Evolutionary conservation across 1,140 invertebrate species (phyloP).

Genomic region (Drosophila quadrilineata): DNA sequence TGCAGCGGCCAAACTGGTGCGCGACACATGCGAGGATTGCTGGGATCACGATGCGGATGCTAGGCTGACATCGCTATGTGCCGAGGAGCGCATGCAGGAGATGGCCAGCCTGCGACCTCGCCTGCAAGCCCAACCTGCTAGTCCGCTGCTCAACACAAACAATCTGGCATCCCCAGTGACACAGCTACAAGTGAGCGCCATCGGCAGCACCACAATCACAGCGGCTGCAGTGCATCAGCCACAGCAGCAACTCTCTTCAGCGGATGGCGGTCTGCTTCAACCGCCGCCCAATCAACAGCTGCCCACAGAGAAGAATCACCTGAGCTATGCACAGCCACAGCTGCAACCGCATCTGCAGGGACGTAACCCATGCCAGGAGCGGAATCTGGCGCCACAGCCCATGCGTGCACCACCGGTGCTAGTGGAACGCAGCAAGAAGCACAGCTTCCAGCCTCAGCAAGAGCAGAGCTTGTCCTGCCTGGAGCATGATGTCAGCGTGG

Average conservation of each 20-base stretch:
- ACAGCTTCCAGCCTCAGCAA: slow-evolving; percentile 68
- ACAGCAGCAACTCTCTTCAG: slow-evolving; percentile 22
- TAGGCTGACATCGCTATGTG: slow-evolving; percentile 93
- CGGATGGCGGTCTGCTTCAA: slow-evolving; percentile 58
- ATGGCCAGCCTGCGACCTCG: slow-evolving; percentile 84
- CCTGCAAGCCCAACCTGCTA: slow-evolving; percentile 59
- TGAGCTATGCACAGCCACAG: slow-evolving; percentile 79
- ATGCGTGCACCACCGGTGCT: slow-evolving; percentile 85
- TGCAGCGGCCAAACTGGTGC: slow-evolving; percentile 87
- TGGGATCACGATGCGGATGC: slow-evolving; percentile 98
- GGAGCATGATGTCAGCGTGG: slow-evolving; percentile 78
- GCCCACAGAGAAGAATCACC: slow-evolving; percentile 72
- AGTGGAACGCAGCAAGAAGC: slow-evolving; percentile 86
- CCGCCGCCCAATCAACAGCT: slow-evolving; percentile 74
- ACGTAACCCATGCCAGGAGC: slow-evolving; percentile 93
- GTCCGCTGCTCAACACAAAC: slow-evolving; percentile 74
- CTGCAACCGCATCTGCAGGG: slow-evolving; percentile 92
- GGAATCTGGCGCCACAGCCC: slow-evolving; percentile 88
- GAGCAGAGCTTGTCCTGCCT: slow-evolving; percentile 75
- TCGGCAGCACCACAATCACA: slow-evolving; percentile 44
- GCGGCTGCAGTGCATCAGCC: slow-evolving; percentile 60
- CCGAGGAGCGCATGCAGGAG: slow-evolving; percentile 92
- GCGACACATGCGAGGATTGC: slow-evolving; percentile 95
- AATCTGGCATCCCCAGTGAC: slow-evolving; percentile 49
- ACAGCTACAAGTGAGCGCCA: slow-evolving; percentile 5